These are phyloP conservation scores for Oreotrochilus melanogaster DNA, from an alignment of 2,113 vertebrate genomes.

Conservation along the genomic window DNA sequence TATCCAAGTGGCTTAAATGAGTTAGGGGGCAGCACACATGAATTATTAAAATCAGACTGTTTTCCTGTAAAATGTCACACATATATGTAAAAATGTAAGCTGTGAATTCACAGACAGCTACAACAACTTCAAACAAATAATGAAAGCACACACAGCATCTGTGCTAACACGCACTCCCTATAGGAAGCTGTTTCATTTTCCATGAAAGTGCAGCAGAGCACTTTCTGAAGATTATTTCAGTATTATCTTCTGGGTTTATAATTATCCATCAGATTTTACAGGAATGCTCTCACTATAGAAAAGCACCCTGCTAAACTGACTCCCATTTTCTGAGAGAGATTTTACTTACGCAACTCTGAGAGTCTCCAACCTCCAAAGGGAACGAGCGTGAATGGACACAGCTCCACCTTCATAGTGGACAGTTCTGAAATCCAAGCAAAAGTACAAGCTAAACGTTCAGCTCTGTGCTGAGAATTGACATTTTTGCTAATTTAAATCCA, in stretches of 20 bases:
- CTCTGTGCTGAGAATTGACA: not conserved
- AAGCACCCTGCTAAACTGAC: not conserved
- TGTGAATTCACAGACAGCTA: not conserved
- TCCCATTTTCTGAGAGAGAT: not conserved
- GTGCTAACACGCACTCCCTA: not conserved
- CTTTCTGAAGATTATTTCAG: not conserved
- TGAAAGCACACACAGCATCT: not conserved
- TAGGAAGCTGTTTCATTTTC: not conserved
- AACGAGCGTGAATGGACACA: constrained; percentile 92
- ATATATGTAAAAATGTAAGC: not conserved
- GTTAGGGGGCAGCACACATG: not conserved
- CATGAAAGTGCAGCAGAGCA: not conserved
- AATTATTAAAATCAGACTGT: not conserved
- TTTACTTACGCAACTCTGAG: constrained; percentile 94
- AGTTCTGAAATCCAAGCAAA: constrained; percentile 79
- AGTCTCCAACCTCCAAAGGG: constrained; percentile 95
- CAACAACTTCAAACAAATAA: not conserved
- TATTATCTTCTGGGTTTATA: not conserved
- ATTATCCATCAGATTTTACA: not conserved
- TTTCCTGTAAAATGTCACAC: not conserved
- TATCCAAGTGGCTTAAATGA: not conserved
- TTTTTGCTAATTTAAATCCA: not conserved
- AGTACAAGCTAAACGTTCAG: not conserved
- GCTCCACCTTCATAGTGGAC: constrained; percentile 96
- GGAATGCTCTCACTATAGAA: not conserved